A percentile compares a stretch with the other conserved stretches of the same genome.
These are phyloP conservation scores for Alligator mississippiensis DNA, from an alignment of 2,113 vertebrate genomes.

Conservation along the genomic window DNA sequence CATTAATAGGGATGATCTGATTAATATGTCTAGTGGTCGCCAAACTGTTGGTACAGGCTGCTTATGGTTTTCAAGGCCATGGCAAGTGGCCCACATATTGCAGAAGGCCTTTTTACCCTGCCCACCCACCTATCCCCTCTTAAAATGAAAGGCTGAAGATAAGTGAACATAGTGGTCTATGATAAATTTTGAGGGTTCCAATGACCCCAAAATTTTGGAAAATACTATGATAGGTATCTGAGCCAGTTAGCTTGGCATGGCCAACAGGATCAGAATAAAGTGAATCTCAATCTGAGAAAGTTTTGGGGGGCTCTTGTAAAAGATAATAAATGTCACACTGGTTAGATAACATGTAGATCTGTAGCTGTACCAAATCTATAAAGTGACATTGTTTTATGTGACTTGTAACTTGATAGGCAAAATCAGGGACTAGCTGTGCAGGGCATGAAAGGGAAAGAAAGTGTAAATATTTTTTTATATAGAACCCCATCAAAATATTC, in stretches of 20 bases:
- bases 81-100: background rate
- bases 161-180: no score
- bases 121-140: no score
- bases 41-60: no score
- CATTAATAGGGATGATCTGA: no score
- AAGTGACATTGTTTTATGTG: background rate
- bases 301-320: background rate
- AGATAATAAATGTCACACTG: background rate
- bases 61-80: no score
- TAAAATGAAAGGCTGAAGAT: no score
- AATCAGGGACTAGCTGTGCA: background rate
- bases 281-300: background rate
- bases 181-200: no score
- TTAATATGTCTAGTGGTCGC: no score
- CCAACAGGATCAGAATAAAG: background rate
- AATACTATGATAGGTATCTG: no score
- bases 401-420: background rate
- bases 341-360: background rate
- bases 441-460: background rate
- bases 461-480: background rate
- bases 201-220: no score
- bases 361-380: background rate
- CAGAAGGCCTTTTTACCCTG: background rate
- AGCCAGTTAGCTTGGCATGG: background rate
- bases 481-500: background rate